Percentiles rank a stretch among this genome's conserved stretches.
phyloP scores from a whole-genome alignment of 2,888 invertebrate species.

The Junonia oenone region DNA sequence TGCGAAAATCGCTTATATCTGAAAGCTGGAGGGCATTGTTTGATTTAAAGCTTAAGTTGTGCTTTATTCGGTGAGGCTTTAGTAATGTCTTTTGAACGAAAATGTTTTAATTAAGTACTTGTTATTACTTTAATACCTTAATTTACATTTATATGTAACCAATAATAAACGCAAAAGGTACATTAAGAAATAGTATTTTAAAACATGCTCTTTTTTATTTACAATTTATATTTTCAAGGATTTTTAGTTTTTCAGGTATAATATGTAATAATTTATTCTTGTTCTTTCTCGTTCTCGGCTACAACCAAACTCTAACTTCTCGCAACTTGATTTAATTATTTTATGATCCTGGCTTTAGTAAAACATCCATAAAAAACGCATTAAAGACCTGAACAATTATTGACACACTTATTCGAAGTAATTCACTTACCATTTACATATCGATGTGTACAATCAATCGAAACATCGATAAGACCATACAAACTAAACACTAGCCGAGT shows the following conservation, averaged over 20 bases:
- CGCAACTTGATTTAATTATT: no score
- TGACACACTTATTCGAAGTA: background rate
- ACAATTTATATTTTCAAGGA: no score
- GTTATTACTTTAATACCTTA: background rate
- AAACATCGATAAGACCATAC: slow-evolving; percentile 5
- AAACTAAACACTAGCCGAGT: slow-evolving; percentile 16
- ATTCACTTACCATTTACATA: slow-evolving; percentile 4
- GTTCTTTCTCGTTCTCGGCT: no score
- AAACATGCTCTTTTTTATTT: no score
- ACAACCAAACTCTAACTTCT: no score
- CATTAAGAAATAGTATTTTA: no score
- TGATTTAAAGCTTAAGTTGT: background rate
- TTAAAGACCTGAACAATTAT: no score
- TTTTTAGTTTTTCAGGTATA: no score
- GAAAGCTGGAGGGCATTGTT: background rate
- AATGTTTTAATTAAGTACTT: background rate
- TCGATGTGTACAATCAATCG: slow-evolving; percentile 1
- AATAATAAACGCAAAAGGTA: no score
- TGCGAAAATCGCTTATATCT: slow-evolving; percentile 4
- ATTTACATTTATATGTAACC: background rate
- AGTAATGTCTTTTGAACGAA: background rate
- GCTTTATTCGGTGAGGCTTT: background rate
- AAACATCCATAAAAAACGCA: no score
- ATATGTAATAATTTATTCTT: no score
- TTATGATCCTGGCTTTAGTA: no score